phyloP scores from a whole-genome alignment of 2,797 vertebrate genomes.

The Paramormyrops hopkinsi region DNA sequence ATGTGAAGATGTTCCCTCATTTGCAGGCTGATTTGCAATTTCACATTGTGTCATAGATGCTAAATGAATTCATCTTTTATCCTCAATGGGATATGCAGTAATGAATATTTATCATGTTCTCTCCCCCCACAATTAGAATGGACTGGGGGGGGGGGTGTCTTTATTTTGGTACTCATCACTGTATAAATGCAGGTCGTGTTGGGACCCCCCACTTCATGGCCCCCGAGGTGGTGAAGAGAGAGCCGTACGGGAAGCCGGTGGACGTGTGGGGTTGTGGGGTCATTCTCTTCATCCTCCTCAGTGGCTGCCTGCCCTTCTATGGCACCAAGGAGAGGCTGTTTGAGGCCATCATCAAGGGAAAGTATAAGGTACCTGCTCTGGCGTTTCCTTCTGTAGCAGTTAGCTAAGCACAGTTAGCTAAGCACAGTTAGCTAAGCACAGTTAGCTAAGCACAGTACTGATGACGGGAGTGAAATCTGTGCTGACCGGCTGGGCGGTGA shows the following conservation, averaged over 20 bases:
- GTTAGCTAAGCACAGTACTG: neutral
- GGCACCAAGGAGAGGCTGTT: constrained; percentile 96
- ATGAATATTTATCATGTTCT: neutral
- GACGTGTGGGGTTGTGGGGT: constrained; percentile 98
- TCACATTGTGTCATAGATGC: neutral
- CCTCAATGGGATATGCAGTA: neutral
- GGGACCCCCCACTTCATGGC: constrained; percentile 98
- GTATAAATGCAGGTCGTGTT: constrained; percentile 73
- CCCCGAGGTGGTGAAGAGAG: constrained; percentile 94
- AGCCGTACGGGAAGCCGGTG: constrained; percentile 95
- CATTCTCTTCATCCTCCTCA: constrained; percentile 95
- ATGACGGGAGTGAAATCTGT: neutral
- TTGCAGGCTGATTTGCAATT: neutral
- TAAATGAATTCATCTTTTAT: neutral
- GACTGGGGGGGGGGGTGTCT: neutral
- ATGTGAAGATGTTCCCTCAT: neutral
- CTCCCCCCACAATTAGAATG: neutral
- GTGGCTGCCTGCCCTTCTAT: constrained; percentile 94
- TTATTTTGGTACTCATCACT: neutral
- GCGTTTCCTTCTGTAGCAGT: neutral
- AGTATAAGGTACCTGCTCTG: constrained; percentile 80
- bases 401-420: neutral
- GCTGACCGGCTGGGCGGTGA: neutral
- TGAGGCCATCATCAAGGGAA: constrained; percentile 95
- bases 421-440: neutral